phyloP scores from a whole-genome alignment of 1,140 invertebrate genomes.

The Thaumetopoea pityocampa region DNA sequence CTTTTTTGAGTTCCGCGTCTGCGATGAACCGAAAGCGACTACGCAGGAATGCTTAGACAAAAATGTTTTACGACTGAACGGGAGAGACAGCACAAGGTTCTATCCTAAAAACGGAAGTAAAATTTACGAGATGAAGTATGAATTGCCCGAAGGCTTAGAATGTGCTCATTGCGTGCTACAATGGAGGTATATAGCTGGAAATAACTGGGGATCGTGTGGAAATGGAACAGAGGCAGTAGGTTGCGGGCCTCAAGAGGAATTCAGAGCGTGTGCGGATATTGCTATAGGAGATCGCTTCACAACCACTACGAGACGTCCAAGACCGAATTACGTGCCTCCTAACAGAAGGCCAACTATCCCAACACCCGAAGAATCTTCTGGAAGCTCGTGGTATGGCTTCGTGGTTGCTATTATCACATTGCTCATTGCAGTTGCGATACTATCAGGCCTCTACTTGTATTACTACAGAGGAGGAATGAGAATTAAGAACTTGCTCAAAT shows the following conservation, averaged over 20 bases:
- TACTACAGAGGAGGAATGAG: constrained; percentile 70
- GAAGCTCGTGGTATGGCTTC: constrained; percentile 55
- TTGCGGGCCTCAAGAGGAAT: constrained; percentile 92
- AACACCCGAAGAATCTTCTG: constrained; percentile 46
- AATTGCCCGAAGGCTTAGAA: constrained; percentile 80
- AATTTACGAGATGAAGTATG: constrained; percentile 85
- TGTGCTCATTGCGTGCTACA: constrained; percentile 89
- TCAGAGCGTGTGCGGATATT: constrained; percentile 90
- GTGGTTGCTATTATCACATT: constrained; percentile 54
- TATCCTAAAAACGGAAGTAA: constrained; percentile 87
- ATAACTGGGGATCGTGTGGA: constrained; percentile 86
- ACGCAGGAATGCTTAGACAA: constrained; percentile 87
- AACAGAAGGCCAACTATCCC: constrained; percentile 49
- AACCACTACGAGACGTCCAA: constrained; percentile 49
- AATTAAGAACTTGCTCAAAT: constrained; percentile 65
- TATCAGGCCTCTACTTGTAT: constrained; percentile 66
- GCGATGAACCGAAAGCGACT: constrained; percentile 79
- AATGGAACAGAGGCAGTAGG: constrained; percentile 85
- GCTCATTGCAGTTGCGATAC: constrained; percentile 47
- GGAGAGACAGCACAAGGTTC: constrained; percentile 76
- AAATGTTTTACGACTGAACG: constrained; percentile 78
- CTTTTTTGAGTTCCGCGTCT: constrained; percentile 92
- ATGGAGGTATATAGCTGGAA: constrained; percentile 88
- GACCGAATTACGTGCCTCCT: constrained; percentile 60
- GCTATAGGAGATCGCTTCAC: constrained; percentile 77